Evolutionary conservation across 2,888 invertebrate genomes (phyloP), one percentile per base, ranked within the genome.

Genomic region (Serrognathus titanus): DNA sequence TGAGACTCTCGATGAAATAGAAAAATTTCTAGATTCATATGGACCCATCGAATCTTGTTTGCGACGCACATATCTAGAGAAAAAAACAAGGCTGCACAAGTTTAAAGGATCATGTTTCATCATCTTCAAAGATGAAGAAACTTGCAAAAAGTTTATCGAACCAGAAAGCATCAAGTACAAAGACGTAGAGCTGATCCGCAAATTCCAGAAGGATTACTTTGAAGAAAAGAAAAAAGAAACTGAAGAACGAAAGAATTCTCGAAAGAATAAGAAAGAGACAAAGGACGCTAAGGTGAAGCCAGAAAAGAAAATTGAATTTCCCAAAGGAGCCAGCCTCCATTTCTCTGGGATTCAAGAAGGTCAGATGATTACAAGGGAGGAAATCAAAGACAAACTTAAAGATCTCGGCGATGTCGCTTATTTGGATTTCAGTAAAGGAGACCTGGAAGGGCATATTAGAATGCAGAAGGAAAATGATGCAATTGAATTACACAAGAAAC

Each of bases 91-190:
- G 71, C 81, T 83, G 47, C 81, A 84, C 50, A 75, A 83, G 58
- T 94, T 94, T 73, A 94, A 97, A 79, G 98, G 97, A 49, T 97
- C 97, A 1, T 87, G 96, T 48, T 97, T 96, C 76, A 86, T 88
- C 8, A 89, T 92, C 4, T 98, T 97, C 76, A 85, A 87, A 67
- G 88, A 85, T 35, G 81, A 85, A 52, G 95, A 94, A 53, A 85
- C 86, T 71, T 92, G 94, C 2, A 86, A 91, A 66, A 87, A 86
- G 58, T 93, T 94, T 72, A 75, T 94, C 38, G 85, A 84, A 13
- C 78, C 81, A 13, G 87, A 90, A 63, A 77, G 77, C 38, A 54
- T 76, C 10, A 84, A 82, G 60, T 78, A 90, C 4, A 89, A 90
- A 68, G 92, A 85, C 66, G 80, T 81, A 1, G 88, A 87, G 0